Percentiles rank a stretch among this genome's conserved stretches.
phyloP scores from a whole-genome alignment of 1,140 invertebrate species.

The Lepidurus apus region DNA sequence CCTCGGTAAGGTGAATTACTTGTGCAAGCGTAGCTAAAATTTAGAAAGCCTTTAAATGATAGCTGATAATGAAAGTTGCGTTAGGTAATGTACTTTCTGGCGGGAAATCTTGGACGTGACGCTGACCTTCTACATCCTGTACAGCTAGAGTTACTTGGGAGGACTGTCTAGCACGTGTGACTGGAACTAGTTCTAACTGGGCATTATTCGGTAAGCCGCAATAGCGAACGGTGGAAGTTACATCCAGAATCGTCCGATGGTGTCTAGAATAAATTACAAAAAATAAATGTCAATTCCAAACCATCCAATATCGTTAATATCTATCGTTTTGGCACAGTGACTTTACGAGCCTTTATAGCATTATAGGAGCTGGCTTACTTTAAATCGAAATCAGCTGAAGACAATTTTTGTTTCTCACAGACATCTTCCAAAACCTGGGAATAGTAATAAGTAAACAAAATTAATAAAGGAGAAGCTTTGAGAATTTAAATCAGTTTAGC shows the following conservation, averaged over 20 bases:
- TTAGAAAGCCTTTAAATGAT: background rate
- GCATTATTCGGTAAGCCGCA: background rate
- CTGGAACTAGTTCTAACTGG: slow-evolving; percentile 13
- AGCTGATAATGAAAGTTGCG: background rate
- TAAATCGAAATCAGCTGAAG: background rate
- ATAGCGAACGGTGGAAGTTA: slow-evolving; percentile 2
- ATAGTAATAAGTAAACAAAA: background rate
- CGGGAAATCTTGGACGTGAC: background rate
- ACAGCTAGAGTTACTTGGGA: background rate
- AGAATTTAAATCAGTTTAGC: background rate
- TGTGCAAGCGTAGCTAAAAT: background rate
- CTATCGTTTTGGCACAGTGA: too few species aligned
- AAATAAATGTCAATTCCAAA: background rate
- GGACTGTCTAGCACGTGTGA: background rate
- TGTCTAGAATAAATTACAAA: background rate
- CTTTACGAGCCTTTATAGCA: too few species aligned
- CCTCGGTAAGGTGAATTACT: background rate
- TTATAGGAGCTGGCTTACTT: background rate
- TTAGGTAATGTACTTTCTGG: background rate
- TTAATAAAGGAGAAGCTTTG: background rate
- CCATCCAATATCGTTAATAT: too few species aligned
- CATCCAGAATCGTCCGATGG: background rate
- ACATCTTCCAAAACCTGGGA: background rate
- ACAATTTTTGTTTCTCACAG: background rate
- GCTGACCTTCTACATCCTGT: background rate